Conservation (phyloP, 2,797 vertebrate species). For the Eidolon dupreanum region DNA sequence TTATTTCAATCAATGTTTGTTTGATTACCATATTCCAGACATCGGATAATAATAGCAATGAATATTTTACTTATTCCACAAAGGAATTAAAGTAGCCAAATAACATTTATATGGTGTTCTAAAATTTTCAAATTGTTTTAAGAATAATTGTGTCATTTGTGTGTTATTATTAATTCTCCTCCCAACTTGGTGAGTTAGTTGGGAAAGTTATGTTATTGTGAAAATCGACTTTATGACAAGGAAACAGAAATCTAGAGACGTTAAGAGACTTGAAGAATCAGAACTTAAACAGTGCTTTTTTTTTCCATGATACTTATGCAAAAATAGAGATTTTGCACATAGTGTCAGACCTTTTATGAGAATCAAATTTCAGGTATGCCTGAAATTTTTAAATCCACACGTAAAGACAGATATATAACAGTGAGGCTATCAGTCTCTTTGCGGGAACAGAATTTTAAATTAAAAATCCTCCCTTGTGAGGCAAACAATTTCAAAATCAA, state of each 20-base stretch:
- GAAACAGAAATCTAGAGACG: neutral
- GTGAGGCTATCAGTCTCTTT: neutral
- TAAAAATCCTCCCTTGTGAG: neutral
- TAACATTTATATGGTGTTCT: neutral
- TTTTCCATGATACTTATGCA: neutral
- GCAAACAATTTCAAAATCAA: neutral
- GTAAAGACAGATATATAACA: neutral
- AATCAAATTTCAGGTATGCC: neutral
- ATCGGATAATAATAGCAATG: neutral
- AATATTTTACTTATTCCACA: constrained; percentile 1
- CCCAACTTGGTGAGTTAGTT: neutral
- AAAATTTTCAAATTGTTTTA: constrained; percentile 2
- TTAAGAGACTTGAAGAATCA: neutral
- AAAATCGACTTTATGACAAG: neutral
- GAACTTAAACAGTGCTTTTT: constrained; percentile 7
- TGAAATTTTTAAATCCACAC: neutral
- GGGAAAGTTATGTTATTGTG: neutral
- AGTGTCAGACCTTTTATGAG: neutral
- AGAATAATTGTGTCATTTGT: neutral
- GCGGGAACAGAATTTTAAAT: neutral
- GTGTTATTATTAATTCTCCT: constrained; percentile 4
- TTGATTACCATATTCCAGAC: neutral
- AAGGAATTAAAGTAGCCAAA: neutral
- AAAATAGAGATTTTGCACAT: neutral
- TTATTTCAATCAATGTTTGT: neutral